Evolutionary conservation across 2,888 invertebrate genomes (phyloP), one percentile per base, ranked within the genome.

Genomic region (Disparrhopalites patrizii): DNA sequence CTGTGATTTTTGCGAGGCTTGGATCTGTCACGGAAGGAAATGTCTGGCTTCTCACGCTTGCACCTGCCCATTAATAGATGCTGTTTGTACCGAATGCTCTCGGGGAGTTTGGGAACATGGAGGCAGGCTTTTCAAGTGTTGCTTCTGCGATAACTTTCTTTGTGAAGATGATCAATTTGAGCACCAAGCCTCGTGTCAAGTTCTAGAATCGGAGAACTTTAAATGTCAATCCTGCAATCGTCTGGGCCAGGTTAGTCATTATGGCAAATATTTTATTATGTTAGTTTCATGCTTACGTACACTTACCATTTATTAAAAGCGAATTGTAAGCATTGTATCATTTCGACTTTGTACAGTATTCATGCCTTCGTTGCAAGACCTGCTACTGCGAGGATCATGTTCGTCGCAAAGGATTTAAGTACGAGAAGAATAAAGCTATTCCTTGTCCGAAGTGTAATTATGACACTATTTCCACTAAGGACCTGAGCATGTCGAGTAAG

Each of bases 311-410:
- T n/a, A n/a, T n/a, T n/a, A n/a, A n/a, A n/a, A n/a, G n/a, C n/a
- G n/a, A n/a, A n/a, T n/a, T n/a, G n/a, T n/a, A n/a, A n/a, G n/a
- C n/a, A n/a, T n/a, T n/a, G n/a, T n/a, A n/a, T n/a, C n/a, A n/a
- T n/a, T n/a, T 31, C 13, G 3, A 8, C n/a, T 27, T 27, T 13
- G 8, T 62, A 7, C 25, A 63, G 56, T 63, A 63, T 20, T 63
- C 63, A 10, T 63, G 63, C 79, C 83, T 97, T 76, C 86, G 92
- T 76, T 97, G 97, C 82, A 97, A 97, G 82, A 89, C 89, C 2
- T 96, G 95, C 80, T 97, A 91, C 81, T 97, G 96, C 80, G 95
- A 95, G 77, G 96, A 96, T 81, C 96, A 97, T 81, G 94, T 96
- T 68, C 85, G 88, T 64, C 86, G 96, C 69, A 92, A 92, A 81